Percentiles rank a stretch among this genome's conserved stretches.
Evolutionary conservation across 2,888 invertebrate species (phyloP).

Genomic region (Apamea monoglypha): DNA sequence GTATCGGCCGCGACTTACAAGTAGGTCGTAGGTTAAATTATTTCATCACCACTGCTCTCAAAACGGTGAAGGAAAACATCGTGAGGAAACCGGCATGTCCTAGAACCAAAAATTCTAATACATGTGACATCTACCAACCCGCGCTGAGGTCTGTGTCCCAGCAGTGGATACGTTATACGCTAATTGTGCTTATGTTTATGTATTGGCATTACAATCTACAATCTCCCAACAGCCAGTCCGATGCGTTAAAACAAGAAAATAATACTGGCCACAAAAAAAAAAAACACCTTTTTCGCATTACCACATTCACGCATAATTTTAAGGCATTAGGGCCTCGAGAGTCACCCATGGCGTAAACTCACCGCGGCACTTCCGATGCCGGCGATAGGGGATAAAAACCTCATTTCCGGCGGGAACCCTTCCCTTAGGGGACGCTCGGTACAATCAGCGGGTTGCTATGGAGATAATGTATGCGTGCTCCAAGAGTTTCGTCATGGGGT

Average conservation of each 20-base stretch:
- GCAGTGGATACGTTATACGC: too few species aligned
- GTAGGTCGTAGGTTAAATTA: too few species aligned
- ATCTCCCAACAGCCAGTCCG: neutral
- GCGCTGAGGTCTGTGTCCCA: too few species aligned
- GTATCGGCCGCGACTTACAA: too few species aligned
- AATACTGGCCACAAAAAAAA: neutral
- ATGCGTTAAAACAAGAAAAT: constrained; percentile 6
- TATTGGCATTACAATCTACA: neutral
- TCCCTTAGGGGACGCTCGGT: constrained; percentile 73
- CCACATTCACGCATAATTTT: constrained; percentile 31
- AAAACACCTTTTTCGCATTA: constrained; percentile 47
- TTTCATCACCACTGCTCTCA: too few species aligned
- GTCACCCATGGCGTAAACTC: constrained; percentile 61
- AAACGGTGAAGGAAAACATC: too few species aligned
- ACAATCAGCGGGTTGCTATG: constrained; percentile 71
- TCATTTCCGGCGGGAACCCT: constrained; percentile 86
- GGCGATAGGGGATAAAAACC: constrained; percentile 81
- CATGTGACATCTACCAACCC: too few species aligned
- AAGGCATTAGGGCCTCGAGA: constrained; percentile 57
- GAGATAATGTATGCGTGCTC: constrained; percentile 62
- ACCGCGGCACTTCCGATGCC: constrained; percentile 77
- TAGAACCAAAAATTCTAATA: too few species aligned
- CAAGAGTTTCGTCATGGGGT: constrained; percentile 32
- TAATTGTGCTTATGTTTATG: too few species aligned
- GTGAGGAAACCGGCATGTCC: too few species aligned